Evolutionary conservation across 2,113 vertebrate species (phyloP).

Genomic region (Cottus gobio): DNA sequence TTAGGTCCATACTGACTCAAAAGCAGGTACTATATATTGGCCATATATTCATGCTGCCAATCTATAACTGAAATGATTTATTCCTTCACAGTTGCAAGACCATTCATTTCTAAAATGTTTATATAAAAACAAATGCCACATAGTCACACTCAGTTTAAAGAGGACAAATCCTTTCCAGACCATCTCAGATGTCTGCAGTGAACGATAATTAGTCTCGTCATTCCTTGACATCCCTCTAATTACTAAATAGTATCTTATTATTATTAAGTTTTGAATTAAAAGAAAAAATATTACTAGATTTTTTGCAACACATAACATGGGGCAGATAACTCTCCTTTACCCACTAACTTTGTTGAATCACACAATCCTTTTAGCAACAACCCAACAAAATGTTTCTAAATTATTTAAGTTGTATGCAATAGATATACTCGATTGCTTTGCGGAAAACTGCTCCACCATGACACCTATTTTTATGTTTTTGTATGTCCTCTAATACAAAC

Average conservation of each 20-base stretch:
- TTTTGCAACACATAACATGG: neutral
- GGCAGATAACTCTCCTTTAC: neutral
- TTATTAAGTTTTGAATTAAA: neutral
- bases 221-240: neutral
- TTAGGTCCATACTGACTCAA: neutral
- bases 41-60: neutral
- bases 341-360: neutral
- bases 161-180: neutral
- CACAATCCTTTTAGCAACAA: slow-evolving; percentile 3
- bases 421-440: neutral
- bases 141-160: neutral
- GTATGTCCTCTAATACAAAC: slow-evolving; percentile 72
- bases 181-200: neutral
- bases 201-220: neutral
- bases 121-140: neutral
- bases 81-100: neutral
- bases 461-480: slow-evolving; percentile 32
- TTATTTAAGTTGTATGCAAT: neutral
- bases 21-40: neutral
- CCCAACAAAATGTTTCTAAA: neutral
- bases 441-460: slow-evolving; percentile 3
- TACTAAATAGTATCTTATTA: neutral
- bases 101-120: neutral
- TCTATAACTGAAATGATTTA: neutral
- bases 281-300: neutral